A percentile compares a stretch with the other conserved stretches of the same genome.
Conservation (phyloP, 2,797 vertebrate genomes). For the Diplodus puntazzo region DNA sequence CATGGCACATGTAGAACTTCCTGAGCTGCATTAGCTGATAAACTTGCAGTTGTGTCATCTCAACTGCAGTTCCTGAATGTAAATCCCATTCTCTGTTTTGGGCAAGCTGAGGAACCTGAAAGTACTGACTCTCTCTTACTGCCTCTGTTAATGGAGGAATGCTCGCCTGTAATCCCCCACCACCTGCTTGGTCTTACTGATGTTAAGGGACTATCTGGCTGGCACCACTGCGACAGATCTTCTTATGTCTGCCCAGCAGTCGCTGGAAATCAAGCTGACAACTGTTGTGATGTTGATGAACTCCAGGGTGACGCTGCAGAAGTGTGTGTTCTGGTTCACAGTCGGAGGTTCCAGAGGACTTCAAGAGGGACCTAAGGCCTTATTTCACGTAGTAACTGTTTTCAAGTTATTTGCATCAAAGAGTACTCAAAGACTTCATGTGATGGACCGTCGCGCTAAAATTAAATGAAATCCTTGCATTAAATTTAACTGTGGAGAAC, state of each 20-base stretch:
- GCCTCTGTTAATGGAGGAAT: conserved; percentile 37
- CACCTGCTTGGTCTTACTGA: conserved; percentile 51
- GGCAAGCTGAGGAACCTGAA: conserved; percentile 5
- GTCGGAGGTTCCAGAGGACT: not conserved
- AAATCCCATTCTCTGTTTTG: conserved; percentile 17
- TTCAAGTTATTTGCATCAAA: conserved; percentile 3
- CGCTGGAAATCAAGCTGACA: conserved; percentile 17
- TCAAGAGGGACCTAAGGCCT: not conserved
- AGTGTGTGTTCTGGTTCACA: not conserved
- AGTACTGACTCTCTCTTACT: conserved; percentile 22
- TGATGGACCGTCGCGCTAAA: conserved; percentile 25
- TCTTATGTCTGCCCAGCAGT: conserved; percentile 24
- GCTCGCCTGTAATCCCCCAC: conserved; percentile 38
- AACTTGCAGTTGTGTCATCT: conserved; percentile 19
- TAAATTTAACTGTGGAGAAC: conserved; percentile 9
- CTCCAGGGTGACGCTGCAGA: conserved; percentile 1
- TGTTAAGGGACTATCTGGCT: conserved; percentile 19
- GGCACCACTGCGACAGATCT: conserved; percentile 8
- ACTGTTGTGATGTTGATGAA: conserved; percentile 11
- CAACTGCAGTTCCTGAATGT: conserved; percentile 25
- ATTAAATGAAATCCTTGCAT: not conserved
- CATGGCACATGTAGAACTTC: conserved; percentile 9
- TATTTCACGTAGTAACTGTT: not conserved
- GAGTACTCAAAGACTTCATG: not conserved
- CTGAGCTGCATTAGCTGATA: conserved; percentile 3